Evolutionary conservation across 2,113 vertebrate species (phyloP), one percentile per base, ranked within the genome.

Genomic region (Brachyhypopomus gauderio): DNA sequence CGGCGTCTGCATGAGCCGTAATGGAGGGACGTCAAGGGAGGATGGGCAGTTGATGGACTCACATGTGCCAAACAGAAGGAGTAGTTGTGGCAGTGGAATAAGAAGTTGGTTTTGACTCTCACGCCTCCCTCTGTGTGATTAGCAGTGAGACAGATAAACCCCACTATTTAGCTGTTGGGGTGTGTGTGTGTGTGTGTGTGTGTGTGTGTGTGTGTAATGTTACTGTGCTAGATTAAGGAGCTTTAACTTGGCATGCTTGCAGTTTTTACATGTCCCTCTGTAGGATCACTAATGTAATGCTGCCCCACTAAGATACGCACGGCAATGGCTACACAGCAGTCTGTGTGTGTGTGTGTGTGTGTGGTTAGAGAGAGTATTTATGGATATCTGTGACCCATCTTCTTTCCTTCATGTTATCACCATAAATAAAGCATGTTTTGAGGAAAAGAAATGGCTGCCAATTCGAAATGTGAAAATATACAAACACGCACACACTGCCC

Each of bases 251-350:
- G 85, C 83, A 85, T 72, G 84, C 69, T 72, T 84, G 80, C 66
- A 85, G 63, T 85, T 83, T 82, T 81, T 76, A 58, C 56, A 73
- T 84, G 86, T 83, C 78, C 63, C 59, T 41, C 58, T 77, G 74
- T 81, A 84, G 87, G 88, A 90, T 58, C 79, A 81, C 84, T 91
- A 88, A 92, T 92, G 89, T 90, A 62, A 67, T 72, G 34, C 56
- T 63, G 70, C 30, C 59, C 71, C 75, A 67, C 84, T n/a, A n/a
- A n/a, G n/a, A n/a, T n/a, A n/a, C n/a, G n/a, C n/a, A n/a, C n/a
- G n/a, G n/a, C n/a, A n/a, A n/a, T n/a, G n/a, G n/a, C n/a, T n/a
- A n/a, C n/a, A n/a, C n/a, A n/a, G n/a, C n/a, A n/a, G n/a, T n/a
- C n/a, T 25, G 23, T 23, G 59, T 45, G 5, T 52, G 41, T 78